Evolutionary conservation across 2,797 vertebrate species (phyloP), one percentile per base, ranked within the genome.

Genomic region (Microhierax caerulescens): DNA sequence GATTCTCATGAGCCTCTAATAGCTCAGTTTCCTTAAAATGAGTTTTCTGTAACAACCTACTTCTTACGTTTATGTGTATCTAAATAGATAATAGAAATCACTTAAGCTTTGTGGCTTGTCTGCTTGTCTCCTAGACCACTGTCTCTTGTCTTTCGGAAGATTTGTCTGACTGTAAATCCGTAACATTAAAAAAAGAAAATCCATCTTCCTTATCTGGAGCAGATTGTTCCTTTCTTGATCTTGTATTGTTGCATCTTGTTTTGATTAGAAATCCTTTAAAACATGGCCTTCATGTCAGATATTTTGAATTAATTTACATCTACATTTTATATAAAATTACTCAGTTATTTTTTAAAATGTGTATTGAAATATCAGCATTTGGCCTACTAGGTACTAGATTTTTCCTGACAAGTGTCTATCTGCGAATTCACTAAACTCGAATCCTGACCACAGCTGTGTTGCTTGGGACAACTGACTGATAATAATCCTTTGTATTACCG

Each of bases 141-240:
- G 22, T 57, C 64, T 75, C 72, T 43, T 92, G 70, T 90, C 78
- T 82, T 79, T 64, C 90, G 87, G 85, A 83, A 93, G 94, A 85
- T 85, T 93, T 95, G 85, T 92, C 93, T 90, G 89, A 81, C 87
- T 93, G 87, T 79, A 88, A 83, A 90, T 88, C 70, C 11, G 2
- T 70, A 84, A 72, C 22, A 68, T 68, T 43, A 63, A 78, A 72
- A 81, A n/a, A 37, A 65, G 53, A 80, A 92, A 86, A 88, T 94
- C 69, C 84, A 78, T 78, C 61, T 87, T 84, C 57, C 65, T 92
- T 87, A 61, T 85, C 77, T 91, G 88, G 65, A 78, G 86, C 86
- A 95, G 86, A 87, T 87, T 91, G 34, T 91, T 79, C 89, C 43
- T 90, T 87, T 76, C 93, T 59, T 93, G 70, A 70, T 50, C 88